Conservation (phyloP, 2,888 invertebrate genomes). For the Xestia c-nigrum region DNA sequence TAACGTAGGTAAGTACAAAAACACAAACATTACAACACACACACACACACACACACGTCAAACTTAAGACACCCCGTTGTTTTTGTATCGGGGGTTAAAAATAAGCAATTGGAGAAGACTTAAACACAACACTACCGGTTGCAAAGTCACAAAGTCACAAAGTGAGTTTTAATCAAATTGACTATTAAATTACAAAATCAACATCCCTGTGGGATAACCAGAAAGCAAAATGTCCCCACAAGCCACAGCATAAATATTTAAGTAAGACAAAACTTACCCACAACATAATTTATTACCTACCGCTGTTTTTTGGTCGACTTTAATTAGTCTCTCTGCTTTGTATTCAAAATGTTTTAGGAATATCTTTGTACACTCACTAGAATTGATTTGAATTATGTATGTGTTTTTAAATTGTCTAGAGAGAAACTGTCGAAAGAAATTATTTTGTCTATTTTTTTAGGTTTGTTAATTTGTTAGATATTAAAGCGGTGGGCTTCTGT, state of each 20-base stretch:
- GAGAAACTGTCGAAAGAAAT: not conserved
- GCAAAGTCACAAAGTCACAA: not conserved
- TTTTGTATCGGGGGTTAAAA: too few species aligned
- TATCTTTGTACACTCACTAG: conserved; percentile 4
- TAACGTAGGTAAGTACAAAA: too few species aligned
- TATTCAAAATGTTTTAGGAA: conserved; percentile 38
- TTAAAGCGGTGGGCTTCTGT: conserved; percentile 3
- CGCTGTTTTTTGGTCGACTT: conserved; percentile 33
- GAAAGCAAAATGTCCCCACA: not conserved
- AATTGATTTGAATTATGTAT: conserved; percentile 45
- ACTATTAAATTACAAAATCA: not conserved
- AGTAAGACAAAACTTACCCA: conserved; percentile 16
- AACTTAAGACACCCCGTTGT: too few species aligned
- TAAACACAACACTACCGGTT: not conserved
- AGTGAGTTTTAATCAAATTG: not conserved
- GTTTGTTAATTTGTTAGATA: not conserved
- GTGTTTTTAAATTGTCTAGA: conserved; percentile 19
- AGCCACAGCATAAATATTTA: conserved; percentile 18
- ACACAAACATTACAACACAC: too few species aligned
- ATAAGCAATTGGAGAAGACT: not conserved
- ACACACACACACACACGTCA: too few species aligned
- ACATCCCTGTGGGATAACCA: not conserved
- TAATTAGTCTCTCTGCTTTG: conserved; percentile 43
- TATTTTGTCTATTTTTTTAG: conserved; percentile 10
- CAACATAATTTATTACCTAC: conserved; percentile 14